Evolutionary conservation across 2,797 vertebrate species (phyloP), one percentile per base, ranked within the genome.

Genomic region (Intellagama lesueurii): DNA sequence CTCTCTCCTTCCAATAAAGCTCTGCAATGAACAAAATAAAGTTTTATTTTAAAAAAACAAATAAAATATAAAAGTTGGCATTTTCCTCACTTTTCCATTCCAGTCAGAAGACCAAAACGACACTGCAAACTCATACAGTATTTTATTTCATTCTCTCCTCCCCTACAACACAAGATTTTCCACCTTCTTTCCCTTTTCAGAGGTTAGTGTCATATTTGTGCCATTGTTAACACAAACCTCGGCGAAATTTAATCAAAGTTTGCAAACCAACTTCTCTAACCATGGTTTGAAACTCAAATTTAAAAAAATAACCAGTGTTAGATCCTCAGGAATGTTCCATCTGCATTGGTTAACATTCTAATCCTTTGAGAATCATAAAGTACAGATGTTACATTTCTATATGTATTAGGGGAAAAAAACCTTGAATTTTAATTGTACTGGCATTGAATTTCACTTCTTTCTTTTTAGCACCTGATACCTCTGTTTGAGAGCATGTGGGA

Each of bases 1-100:
- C 95, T 97, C 94, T 99, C 98, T 76, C 97, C 98, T 96, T 99
- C 98, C 91, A 99, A 92, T 64, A 99, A 97, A 94, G 98, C 97
- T 94, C 99, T 99, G 93, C 72, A 78, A 95, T 91, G 90, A 28
- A 91, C 8, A 76, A 17, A 60, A 69, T 19, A 28, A 16, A 16
- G 90, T 79, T 69, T 87, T 35, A 72, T 96, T 89, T 93, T 82
- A 89, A 49, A 44, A 12, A 22, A 7, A 44, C 69, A 79, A 85
- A 73, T 7, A 2, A 64, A 24, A 17, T 5, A 73, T 0, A 82
- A 83, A 7, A 76, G 56, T 32, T 5, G 3, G 81, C 17, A 60
- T 35, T 47, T 64, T 44, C 56, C 49, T 16, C 22, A 52, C 16
- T 52, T 69, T 44, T 7, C 7, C 16, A 35, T 40, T 22, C 11